Percentiles rank a stretch among this genome's conserved stretches.
phyloP scores from a whole-genome alignment of 2,797 vertebrate genomes.

The Sardinella longiceps region DNA sequence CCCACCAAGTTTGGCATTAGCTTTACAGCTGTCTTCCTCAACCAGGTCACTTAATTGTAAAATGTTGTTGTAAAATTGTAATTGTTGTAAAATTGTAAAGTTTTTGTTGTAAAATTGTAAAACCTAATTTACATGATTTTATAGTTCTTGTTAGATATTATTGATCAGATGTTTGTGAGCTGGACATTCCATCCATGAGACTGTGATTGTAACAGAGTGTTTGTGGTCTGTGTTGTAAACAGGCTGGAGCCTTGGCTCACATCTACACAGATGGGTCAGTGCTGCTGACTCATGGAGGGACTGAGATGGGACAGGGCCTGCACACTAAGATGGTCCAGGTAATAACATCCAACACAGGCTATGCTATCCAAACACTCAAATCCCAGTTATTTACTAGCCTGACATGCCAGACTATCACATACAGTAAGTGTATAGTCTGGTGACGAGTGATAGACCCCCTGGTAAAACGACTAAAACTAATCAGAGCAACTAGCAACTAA shows the following conservation, averaged over 20 bases:
- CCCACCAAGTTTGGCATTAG: slow-evolving; percentile 96
- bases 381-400: too few species aligned
- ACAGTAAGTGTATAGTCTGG: too few species aligned
- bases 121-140: not conserved
- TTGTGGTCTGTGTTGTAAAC: not conserved
- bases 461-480: too few species aligned
- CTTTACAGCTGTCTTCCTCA: slow-evolving; percentile 85
- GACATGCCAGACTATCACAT: too few species aligned
- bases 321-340: slow-evolving; percentile 92
- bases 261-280: slow-evolving; percentile 95
- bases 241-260: slow-evolving; percentile 91
- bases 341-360: not conserved
- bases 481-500: too few species aligned
- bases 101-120: too few species aligned
- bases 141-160: not conserved
- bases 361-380: too few species aligned
- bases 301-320: slow-evolving; percentile 97
- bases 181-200: not conserved
- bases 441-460: too few species aligned
- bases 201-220: not conserved
- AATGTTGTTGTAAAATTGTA: too few species aligned
- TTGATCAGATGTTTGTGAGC: not conserved
- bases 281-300: slow-evolving; percentile 89
- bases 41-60: slow-evolving; percentile 89
- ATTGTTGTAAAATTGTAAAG: too few species aligned